Evolutionary conservation across 2,888 invertebrate genomes (phyloP), one percentile per base, ranked within the genome.

Genomic region (Caenorhabditis becei): DNA sequence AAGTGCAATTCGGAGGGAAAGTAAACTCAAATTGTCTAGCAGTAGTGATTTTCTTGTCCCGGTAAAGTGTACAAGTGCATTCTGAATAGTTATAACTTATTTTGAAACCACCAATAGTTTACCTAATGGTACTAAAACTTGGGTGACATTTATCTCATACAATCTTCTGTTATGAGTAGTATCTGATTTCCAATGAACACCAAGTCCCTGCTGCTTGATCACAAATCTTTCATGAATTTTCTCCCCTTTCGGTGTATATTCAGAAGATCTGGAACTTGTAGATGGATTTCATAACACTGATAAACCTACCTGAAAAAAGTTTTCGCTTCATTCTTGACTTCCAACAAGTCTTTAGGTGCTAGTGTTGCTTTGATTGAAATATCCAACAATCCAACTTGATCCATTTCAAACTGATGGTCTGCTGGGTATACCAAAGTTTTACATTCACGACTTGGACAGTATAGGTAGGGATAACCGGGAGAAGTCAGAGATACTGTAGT

Each of bases 381-480:
- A n/a, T 53, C 62, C 3, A 71, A n/a, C 1, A 71, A 24, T 28
- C 35, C 62, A 0, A 71, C 14, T 41, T 23, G 32, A 5, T 62
- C 14, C 3, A 18, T 11, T 4, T 54, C 28, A 7, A 23, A 26
- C 0, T 28, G 7, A 16, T 26, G 5, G 8, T 14, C 14, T 1
- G 24, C 16, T 5, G 28, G 11, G 4, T 16, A 20, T 1, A 58
- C 14, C 0, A 7, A 5, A 10, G 41, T 47, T 5, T 18, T 58
- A 49, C 67, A 69, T 1, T 20, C 2, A 11, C n/a, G n/a, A 4
- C 14, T 28, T 7, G 71, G 62, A 20, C 71, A 71, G 44, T 23
- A 62, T 16, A 71, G 23, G 14, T 62, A 44, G 0, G 71, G 71
- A 8, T 23, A 71, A 5, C 71, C 71, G 18, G 71, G 71, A 1